Evolutionary conservation across 1,140 invertebrate genomes (phyloP), one percentile per base, ranked within the genome.

Genomic region (Aporrectodea caliginosa): DNA sequence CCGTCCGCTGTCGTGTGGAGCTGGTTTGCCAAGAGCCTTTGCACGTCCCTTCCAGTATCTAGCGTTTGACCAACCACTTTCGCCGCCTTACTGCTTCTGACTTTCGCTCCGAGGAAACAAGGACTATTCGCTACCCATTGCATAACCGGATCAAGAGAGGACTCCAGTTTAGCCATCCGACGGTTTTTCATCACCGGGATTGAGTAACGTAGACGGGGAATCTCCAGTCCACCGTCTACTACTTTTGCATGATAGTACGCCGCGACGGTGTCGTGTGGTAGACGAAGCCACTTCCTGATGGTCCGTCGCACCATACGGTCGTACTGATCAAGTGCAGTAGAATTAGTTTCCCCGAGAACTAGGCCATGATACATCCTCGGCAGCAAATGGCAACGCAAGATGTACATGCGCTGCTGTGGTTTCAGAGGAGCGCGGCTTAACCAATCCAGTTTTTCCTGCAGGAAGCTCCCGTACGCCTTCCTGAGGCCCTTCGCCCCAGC

Each of bases 361-460:
- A 58, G 43, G 6, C 22, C 6, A 58, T 58, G 43, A 58, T 12
- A 12, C 43, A 58, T 12, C 43, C 43, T 58, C 43, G 43, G 43
- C 22, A 58, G 6, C 22, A 58, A 22, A 58, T 12, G 22, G 6
- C 6, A 6, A 6, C 43, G 43, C 6, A 58, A 22, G 22, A 58
- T 6, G 22, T 12, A 58, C 34, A 2, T 75, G n/a, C 70, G n/a
- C 27, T 75, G 74, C n/a, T 75, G 74, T 1, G 74, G 74, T 2
- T 75, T 35, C 1, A 75, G n/a, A 34, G 74, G 34, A 22, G 2
- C 35, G 22, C 58, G 76, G 29, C 69, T 70, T 72, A 16, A 35
- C 22, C 74, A 43, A 69, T 69, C 70, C 79, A 79, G 43, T 22
- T 6, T 58, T 58, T 12, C 43, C 43, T 58, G 6, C 6, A 58